Conservation (phyloP, 2,888 invertebrate genomes). For the Pseudeuparius sepicola region DNA sequence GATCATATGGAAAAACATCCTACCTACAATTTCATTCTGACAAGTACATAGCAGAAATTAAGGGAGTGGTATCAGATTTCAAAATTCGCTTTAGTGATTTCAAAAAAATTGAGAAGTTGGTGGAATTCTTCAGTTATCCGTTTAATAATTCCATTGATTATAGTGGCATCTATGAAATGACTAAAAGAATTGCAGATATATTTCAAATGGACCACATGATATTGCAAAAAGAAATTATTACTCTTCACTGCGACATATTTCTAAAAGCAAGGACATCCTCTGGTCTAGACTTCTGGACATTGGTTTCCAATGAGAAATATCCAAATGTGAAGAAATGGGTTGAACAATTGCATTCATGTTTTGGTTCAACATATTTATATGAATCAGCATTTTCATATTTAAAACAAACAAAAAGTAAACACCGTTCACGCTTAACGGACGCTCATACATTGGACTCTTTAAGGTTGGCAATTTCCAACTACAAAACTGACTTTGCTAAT, state of each 20-base stretch:
- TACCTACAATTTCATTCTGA: slow-evolving; percentile 12
- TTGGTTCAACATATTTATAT: slow-evolving; percentile 8
- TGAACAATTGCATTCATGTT: too few species aligned
- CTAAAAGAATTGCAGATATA: not conserved
- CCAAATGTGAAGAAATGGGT: slow-evolving; percentile 8
- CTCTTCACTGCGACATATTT: slow-evolving; percentile 8
- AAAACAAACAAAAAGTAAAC: slow-evolving; percentile 8
- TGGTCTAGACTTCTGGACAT: slow-evolving; percentile 15
- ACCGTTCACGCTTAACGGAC: slow-evolving; percentile 6
- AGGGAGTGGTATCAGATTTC: too few species aligned
- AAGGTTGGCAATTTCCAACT: slow-evolving; percentile 10
- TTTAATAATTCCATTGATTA: slow-evolving; percentile 25
- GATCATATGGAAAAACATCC: slow-evolving; percentile 16
- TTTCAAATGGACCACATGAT: slow-evolving; percentile 7
- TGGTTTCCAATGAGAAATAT: slow-evolving; percentile 13
- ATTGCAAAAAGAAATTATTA: slow-evolving; percentile 6
- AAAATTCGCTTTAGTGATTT: slow-evolving; percentile 5
- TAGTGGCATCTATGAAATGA: slow-evolving; percentile 26
- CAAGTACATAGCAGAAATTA: slow-evolving; percentile 9
- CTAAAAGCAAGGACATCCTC: too few species aligned
- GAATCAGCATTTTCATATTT: slow-evolving; percentile 7
- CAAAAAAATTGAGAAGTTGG: slow-evolving; percentile 13
- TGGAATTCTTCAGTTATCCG: slow-evolving; percentile 25
- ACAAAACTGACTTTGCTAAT: slow-evolving; percentile 4
- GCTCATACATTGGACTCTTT: slow-evolving; percentile 4